Conservation (phyloP, 2,113 vertebrate genomes). For the Lagopus leucura region DNA sequence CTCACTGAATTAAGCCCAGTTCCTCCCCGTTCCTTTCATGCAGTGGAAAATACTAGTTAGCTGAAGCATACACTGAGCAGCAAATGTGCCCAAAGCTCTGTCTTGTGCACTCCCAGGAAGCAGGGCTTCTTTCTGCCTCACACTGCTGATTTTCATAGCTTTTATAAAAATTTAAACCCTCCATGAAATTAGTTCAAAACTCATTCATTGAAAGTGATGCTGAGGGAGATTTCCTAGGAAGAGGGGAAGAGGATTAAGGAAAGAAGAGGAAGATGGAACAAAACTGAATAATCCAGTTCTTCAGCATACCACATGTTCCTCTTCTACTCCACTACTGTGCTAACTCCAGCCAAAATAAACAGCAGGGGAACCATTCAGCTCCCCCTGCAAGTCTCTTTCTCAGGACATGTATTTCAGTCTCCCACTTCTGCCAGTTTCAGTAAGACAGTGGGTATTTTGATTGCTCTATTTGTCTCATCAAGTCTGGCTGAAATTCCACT, state of each 20-base stretch:
- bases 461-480: background rate
- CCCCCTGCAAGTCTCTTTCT: background rate
- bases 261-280: slow-evolving; percentile 10
- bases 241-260: background rate
- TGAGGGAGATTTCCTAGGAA: background rate
- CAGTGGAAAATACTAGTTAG: background rate
- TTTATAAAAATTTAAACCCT: background rate
- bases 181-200: background rate
- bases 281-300: background rate
- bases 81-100: fast-evolving
- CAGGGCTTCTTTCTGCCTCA: background rate
- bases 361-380: background rate
- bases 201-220: background rate
- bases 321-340: background rate
- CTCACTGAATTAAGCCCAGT: background rate
- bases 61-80: background rate
- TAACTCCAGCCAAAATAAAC: background rate
- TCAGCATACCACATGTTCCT: background rate
- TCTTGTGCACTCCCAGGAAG: background rate
- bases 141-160: background rate
- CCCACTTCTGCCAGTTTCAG: background rate
- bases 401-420: background rate
- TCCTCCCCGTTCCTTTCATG: background rate
- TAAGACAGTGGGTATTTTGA: background rate
- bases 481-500: background rate